Conservation (phyloP, 2,797 vertebrate species). For the Erpetoichthys calabaricus region DNA sequence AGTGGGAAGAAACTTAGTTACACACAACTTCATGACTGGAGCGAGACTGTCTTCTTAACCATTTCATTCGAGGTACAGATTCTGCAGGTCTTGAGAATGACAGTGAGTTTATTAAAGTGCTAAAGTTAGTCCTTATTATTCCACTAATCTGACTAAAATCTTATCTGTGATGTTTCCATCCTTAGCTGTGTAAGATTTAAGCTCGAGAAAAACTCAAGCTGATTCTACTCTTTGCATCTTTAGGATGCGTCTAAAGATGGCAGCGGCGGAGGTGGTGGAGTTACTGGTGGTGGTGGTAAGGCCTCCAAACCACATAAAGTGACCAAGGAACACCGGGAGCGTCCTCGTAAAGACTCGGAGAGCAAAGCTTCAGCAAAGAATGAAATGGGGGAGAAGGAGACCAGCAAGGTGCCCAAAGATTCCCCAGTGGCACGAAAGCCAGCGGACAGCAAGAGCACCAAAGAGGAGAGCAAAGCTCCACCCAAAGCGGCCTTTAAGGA, state of each 20-base stretch:
- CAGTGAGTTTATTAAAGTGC: too few species aligned
- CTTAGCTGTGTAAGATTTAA: too few species aligned
- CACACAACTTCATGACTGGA: too few species aligned
- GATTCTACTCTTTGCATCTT: too few species aligned
- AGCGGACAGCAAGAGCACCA: slow-evolving; percentile 69
- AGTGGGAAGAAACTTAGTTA: too few species aligned
- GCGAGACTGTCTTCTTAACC: too few species aligned
- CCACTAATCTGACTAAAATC: too few species aligned
- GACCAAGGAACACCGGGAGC: slow-evolving; percentile 87
- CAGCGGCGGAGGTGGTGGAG: slow-evolving; percentile 30
- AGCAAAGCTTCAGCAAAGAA: slow-evolving; percentile 76
- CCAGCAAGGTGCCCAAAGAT: slow-evolving; percentile 59
- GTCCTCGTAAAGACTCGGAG: slow-evolving; percentile 89
- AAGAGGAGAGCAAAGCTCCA: slow-evolving; percentile 75
- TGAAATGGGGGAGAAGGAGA: slow-evolving; percentile 59
- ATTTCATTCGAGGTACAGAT: too few species aligned
- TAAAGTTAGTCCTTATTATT: too few species aligned
- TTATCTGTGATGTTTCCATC: too few species aligned
- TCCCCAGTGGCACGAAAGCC: slow-evolving; percentile 67
- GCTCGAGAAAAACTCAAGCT: too few species aligned
- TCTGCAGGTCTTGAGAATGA: too few species aligned
- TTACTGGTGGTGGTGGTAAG: slow-evolving; percentile 37
- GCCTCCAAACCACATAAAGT: slow-evolving; percentile 81
- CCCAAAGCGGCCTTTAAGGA: slow-evolving; percentile 95
- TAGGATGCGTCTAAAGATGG: slow-evolving; percentile 47